phyloP scores from a whole-genome alignment of 2,797 vertebrate genomes.

The Cynodonichthys magdalenae region DNA sequence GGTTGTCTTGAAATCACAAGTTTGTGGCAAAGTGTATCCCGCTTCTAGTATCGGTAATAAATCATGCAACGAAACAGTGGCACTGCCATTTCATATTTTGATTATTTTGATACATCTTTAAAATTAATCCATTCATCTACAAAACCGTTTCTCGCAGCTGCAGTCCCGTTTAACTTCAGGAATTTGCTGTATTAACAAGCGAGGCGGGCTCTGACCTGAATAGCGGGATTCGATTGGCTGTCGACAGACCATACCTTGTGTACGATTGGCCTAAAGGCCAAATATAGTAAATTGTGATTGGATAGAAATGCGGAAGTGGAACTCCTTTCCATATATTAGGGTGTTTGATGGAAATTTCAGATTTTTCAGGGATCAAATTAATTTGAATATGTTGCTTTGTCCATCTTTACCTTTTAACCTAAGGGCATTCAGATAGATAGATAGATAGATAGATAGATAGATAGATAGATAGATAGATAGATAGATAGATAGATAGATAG shows the following conservation, averaged over 20 bases:
- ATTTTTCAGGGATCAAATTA: too few species aligned
- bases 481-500: too few species aligned
- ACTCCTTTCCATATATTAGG: not conserved
- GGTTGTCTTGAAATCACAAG: not conserved
- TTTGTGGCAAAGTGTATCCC: not conserved
- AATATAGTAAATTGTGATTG: slow-evolving; percentile 30
- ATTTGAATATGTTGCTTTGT: too few species aligned
- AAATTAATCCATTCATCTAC: not conserved
- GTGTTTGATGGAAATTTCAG: too few species aligned
- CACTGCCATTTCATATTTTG: too few species aligned
- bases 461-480: too few species aligned
- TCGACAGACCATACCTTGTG: accelerated
- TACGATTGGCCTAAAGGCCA: slow-evolving; percentile 35
- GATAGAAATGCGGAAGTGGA: slow-evolving; percentile 49
- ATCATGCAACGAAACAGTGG: not conserved
- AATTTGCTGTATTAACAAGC: slow-evolving; percentile 2
- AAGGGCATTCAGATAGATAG: too few species aligned
- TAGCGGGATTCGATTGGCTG: slow-evolving; percentile 38
- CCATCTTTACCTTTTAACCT: too few species aligned
- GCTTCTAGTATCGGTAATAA: slow-evolving; percentile 7
- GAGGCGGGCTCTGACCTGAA: slow-evolving; percentile 14
- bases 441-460: too few species aligned
- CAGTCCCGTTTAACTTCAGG: slow-evolving; percentile 11
- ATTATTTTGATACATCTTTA: not conserved
- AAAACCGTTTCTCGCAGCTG: not conserved